Evolutionary conservation across 1,140 invertebrate species (phyloP).

Genomic region (Hestina assimilis): DNA sequence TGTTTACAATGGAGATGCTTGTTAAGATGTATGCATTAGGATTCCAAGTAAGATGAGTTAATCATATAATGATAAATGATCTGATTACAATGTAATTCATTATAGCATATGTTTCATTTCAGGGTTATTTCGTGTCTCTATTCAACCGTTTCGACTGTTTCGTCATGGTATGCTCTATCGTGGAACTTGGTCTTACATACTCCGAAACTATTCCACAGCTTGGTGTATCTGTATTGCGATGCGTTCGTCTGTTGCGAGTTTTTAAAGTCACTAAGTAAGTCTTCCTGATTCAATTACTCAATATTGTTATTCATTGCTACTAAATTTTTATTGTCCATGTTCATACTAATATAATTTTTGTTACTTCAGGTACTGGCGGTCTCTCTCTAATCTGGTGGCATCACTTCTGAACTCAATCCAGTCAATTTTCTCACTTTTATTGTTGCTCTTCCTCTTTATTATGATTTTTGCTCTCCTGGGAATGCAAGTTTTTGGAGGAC

Average conservation of each 20-base stretch:
- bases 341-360: conserved; percentile 30
- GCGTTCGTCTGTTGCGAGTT: conserved; percentile 96
- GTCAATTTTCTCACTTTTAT: conserved; percentile 97
- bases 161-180: conserved; percentile 97
- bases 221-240: conserved; percentile 97
- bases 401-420: conserved; percentile 99
- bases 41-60: conserved; percentile 85
- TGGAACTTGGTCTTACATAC: conserved; percentile 92
- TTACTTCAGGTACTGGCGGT: conserved; percentile 98
- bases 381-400: conserved; percentile 97
- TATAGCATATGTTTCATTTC: too few relatives aligned
- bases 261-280: conserved; percentile 98
- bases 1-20: conserved; percentile 99
- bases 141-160: conserved; percentile 99
- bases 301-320: too few relatives aligned
- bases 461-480: conserved; percentile 99
- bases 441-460: conserved; percentile 99
- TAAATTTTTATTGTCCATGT: too few relatives aligned
- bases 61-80: too few relatives aligned
- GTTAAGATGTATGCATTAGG: conserved; percentile 99
- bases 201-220: conserved; percentile 91
- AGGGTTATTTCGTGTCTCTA: conserved; percentile 98
- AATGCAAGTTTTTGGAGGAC: conserved; percentile 96
- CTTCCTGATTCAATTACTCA: too few relatives aligned
- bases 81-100: too few relatives aligned